These are phyloP conservation scores for crab-eating macaque (Macaca fascicularis) DNA, from an alignment of 2,113 vertebrate genomes.

Conservation along the genomic window T2T-MFA8v1.1 NC_088379.1:20530501-20531000, in stretches of 20 bases:
- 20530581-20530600: not conserved
- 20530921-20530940: slow-evolving; percentile 46
- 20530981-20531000: not conserved
- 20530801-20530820: not conserved
- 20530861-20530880: slow-evolving; percentile 18
- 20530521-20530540: not conserved
- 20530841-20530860: slow-evolving; percentile 45
- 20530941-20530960: not conserved
- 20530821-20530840: not conserved
- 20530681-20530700: rapidly evolving
- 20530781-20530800: not conserved
- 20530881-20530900: slow-evolving; percentile 46
- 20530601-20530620: not conserved
- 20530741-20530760: not conserved
- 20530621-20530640: not conserved
- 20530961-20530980: not conserved
- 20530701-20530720: not conserved
- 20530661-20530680: too few relatives aligned
- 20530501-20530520: not conserved
- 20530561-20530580: not conserved
- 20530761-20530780: not conserved
- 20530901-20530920: slow-evolving; percentile 42
- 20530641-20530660: not conserved
- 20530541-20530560: not conserved
- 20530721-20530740: not conserved